These are phyloP conservation scores for Pollenia labialis DNA, from an alignment of 2,888 invertebrate genomes.

Conservation along the genomic window DNA sequence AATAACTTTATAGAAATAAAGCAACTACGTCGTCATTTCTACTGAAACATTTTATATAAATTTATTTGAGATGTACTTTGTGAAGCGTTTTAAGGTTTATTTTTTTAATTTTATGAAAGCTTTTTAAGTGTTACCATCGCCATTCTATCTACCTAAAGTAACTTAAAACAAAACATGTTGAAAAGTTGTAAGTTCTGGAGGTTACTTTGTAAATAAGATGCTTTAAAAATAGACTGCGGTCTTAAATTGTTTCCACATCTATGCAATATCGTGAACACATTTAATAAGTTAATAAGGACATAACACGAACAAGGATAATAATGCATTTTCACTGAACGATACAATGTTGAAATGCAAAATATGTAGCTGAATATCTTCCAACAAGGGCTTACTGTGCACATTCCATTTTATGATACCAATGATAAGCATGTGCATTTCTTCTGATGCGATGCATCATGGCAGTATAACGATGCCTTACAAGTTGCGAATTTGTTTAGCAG, in stretches of 20 bases:
- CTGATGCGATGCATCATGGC: background rate
- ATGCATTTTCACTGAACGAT: too few species aligned
- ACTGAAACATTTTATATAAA: background rate
- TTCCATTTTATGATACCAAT: background rate
- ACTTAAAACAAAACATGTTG: background rate
- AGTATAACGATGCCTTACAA: background rate
- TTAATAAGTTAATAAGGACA: background rate
- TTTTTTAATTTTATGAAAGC: background rate
- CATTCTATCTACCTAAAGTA: background rate
- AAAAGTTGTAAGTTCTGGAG: background rate
- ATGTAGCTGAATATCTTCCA: background rate
- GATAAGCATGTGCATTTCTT: constrained; percentile 2
- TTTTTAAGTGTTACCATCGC: background rate
- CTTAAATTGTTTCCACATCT: background rate
- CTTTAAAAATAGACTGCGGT: background rate
- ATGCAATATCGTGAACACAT: background rate
- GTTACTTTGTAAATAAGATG: background rate
- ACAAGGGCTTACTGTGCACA: background rate
- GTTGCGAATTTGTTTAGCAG: constrained; percentile 31
- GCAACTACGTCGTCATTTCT: constrained; percentile 18
- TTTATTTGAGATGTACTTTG: background rate
- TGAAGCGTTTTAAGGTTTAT: background rate
- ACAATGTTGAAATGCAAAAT: too few species aligned
- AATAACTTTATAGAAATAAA: background rate
- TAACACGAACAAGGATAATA: background rate